phyloP scores from a whole-genome alignment of 2,797 vertebrate species.

The Bovichtus diacanthus region DNA sequence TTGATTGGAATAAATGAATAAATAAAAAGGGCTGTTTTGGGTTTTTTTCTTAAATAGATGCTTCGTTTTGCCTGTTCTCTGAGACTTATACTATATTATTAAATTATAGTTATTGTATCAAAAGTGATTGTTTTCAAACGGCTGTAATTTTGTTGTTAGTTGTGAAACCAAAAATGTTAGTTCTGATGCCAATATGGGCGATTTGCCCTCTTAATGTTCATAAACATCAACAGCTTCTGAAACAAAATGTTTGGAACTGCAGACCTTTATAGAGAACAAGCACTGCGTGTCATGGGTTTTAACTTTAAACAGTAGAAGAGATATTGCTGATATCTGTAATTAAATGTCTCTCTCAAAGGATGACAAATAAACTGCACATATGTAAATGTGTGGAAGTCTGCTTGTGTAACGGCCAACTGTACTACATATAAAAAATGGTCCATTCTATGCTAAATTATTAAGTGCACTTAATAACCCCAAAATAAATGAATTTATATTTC shows the following conservation, averaged over 20 bases:
- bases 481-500: background rate
- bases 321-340: background rate
- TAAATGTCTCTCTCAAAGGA: background rate
- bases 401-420: background rate
- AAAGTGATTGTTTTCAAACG: background rate
- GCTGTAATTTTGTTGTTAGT: background rate
- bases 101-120: background rate
- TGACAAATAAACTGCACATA: background rate
- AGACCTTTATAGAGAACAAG: background rate
- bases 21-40: conserved; percentile 10
- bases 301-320: background rate
- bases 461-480: background rate
- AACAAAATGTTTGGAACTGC: background rate
- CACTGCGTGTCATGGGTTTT: background rate
- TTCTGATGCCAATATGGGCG: too few relatives aligned
- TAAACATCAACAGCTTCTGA: background rate
- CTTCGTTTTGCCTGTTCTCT: background rate
- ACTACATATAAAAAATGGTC: background rate
- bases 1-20: conserved; percentile 70
- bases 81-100: background rate
- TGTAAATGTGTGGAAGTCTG: background rate
- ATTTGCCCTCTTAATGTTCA: background rate
- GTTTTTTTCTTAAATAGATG: background rate
- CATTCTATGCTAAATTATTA: background rate
- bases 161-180: too few relatives aligned